A percentile compares a stretch with the other conserved stretches of the same genome.
Evolutionary conservation across 2,888 invertebrate species (phyloP).

Genomic region (Drosophila recens): DNA sequence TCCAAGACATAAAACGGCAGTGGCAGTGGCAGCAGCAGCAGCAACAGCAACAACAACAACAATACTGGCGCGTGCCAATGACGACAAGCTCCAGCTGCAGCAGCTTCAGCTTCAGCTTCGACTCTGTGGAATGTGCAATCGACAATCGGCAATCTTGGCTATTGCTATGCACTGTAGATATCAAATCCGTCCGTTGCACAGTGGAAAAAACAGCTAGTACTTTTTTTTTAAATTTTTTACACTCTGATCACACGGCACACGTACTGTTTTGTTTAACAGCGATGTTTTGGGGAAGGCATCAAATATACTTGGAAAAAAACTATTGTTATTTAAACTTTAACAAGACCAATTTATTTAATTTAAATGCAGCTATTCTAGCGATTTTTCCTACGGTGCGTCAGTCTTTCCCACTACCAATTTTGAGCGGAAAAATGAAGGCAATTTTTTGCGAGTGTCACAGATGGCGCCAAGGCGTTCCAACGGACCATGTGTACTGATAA

Average conservation of each 20-base stretch:
- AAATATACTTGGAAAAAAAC: too few species aligned
- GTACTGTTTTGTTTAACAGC: too few species aligned
- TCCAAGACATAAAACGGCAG: conserved; percentile 58
- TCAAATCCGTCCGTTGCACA: background rate
- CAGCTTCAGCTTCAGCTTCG: conserved; percentile 1
- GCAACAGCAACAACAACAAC: conserved; percentile 39
- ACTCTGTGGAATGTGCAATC: conserved; percentile 70
- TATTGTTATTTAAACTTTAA: too few species aligned
- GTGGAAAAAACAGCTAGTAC: too few species aligned
- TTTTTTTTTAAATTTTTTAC: too few species aligned
- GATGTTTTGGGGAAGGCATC: too few species aligned
- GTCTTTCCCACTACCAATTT: conserved; percentile 35
- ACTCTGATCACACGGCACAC: too few species aligned
- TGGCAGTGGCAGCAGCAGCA: conserved; percentile 30
- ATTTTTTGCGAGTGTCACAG: conserved; percentile 78
- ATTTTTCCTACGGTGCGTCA: background rate
- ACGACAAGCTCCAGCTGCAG: conserved; percentile 26
- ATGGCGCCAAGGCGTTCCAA: conserved; percentile 82
- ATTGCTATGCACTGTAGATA: conserved; percentile 35
- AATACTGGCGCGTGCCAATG: conserved; percentile 76
- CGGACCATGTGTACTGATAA: conserved; percentile 78
- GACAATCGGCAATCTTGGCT: conserved; percentile 59
- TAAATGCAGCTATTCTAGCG: too few species aligned
- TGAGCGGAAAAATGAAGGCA: conserved; percentile 77
- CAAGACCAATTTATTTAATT: too few species aligned